These are phyloP conservation scores for Cochlearius cochlearius DNA, from an alignment of 2,113 vertebrate genomes.

Conservation along the genomic window DNA sequence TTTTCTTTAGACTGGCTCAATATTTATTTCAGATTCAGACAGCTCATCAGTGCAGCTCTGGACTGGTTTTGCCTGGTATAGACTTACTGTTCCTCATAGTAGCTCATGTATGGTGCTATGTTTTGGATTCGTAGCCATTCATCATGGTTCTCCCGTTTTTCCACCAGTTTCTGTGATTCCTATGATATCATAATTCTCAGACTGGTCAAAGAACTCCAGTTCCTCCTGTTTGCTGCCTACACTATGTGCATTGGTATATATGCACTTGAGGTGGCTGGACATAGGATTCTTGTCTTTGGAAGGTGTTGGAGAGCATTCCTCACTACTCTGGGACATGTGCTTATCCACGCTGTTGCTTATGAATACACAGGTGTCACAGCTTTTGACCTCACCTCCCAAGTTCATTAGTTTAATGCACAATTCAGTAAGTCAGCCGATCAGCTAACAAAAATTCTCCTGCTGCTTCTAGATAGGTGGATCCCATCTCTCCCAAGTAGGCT, in stretches of 20 bases:
- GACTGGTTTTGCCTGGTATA: background rate
- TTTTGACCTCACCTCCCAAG: background rate
- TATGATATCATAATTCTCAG: background rate
- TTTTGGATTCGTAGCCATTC: background rate
- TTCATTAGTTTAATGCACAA: background rate
- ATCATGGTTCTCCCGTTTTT: background rate
- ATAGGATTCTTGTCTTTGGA: background rate
- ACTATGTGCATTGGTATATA: too few species aligned
- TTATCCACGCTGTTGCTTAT: background rate
- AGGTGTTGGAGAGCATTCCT: background rate
- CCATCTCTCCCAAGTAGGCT: background rate
- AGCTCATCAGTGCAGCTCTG: background rate
- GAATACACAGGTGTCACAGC: background rate
- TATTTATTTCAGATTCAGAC: background rate
- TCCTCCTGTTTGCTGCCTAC: background rate
- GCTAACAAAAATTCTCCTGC: background rate
- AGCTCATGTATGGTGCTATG: fast-evolving
- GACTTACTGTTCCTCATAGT: background rate
- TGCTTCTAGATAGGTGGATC: background rate
- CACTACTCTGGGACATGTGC: background rate
- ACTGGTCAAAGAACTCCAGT: background rate
- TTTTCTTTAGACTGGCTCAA: background rate
- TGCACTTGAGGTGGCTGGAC: background rate
- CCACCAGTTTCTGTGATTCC: background rate
- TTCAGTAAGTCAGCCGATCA: background rate